phyloP scores from a whole-genome alignment of 2,113 vertebrate genomes.

The Aramus guarauna region DNA sequence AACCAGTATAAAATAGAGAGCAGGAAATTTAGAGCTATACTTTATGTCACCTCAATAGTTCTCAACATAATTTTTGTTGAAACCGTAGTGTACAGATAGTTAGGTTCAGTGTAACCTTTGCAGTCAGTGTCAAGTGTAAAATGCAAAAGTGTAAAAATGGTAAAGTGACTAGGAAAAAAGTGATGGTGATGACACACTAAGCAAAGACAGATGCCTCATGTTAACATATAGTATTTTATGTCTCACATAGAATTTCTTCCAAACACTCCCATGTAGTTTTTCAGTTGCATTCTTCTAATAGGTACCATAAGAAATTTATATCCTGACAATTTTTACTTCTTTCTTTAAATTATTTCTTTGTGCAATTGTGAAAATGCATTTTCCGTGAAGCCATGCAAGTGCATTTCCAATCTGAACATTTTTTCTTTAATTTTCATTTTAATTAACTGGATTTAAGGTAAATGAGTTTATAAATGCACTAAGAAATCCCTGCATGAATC shows the following conservation, averaged over 20 bases:
- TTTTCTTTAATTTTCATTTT: not conserved
- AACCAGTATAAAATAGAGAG: not conserved
- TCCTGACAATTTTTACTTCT: not conserved
- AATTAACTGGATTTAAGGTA: not conserved
- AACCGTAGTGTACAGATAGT: not conserved
- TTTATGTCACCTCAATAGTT: not conserved
- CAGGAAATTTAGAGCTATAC: not conserved
- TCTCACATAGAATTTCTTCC: not conserved
- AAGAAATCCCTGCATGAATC: not conserved
- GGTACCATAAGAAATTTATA: not conserved
- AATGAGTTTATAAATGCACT: not conserved
- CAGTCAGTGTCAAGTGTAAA: not conserved
- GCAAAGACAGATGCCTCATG: not conserved
- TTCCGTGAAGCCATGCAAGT: constrained; percentile 72
- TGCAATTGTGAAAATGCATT: constrained; percentile 1
- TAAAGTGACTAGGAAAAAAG: not conserved
- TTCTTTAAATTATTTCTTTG: not conserved
- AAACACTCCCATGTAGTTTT: not conserved
- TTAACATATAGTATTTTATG: not conserved
- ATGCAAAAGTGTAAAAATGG: not conserved
- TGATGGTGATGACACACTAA: not conserved
- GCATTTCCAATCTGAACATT: constrained; percentile 73
- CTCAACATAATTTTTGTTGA: not conserved
- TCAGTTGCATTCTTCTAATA: not conserved
- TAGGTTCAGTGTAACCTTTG: not conserved